Conservation (phyloP, 2,888 invertebrate genomes). For the Andrena bucephala region DNA sequence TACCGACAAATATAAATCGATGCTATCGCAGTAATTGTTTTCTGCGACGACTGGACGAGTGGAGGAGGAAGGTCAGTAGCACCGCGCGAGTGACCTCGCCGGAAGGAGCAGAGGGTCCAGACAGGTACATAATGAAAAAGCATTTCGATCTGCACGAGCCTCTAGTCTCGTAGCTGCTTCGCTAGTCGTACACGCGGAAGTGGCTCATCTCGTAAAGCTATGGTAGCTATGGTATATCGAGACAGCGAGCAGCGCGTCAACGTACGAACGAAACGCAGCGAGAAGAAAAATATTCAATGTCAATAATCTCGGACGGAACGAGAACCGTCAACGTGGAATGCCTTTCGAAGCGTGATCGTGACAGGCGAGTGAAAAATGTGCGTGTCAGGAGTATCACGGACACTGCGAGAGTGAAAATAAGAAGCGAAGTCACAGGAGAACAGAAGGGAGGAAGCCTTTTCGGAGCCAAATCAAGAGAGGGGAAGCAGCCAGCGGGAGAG, state of each 20-base stretch:
- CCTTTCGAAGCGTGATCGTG: conserved; percentile 23
- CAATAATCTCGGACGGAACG: neutral
- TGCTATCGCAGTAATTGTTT: conserved; percentile 22
- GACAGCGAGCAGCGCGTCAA: neutral
- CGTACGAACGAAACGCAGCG: neutral
- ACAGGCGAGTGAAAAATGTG: conserved; percentile 44
- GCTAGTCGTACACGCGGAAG: conserved; percentile 43
- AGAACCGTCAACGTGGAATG: neutral
- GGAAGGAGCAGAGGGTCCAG: neutral
- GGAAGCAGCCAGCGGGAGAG: neutral
- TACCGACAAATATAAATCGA: conserved; percentile 26
- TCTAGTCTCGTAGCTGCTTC: conserved; percentile 12
- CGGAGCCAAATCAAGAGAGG: conserved; percentile 55
- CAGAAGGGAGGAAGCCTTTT: conserved; percentile 56
- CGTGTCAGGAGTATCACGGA: conserved; percentile 28
- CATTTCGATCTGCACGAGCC: conserved; percentile 39
- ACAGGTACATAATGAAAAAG: conserved; percentile 41
- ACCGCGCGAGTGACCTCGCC: conserved; percentile 24
- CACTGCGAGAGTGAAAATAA: conserved; percentile 30
- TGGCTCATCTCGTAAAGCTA: conserved; percentile 46
- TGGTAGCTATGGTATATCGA: neutral
- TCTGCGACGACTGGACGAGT: neutral
- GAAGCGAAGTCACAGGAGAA: conserved; percentile 15
- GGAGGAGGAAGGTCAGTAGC: conserved; percentile 32
- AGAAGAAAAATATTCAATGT: neutral